Conservation (phyloP, 2,113 vertebrate species). For the Sclerurus mexicanus region DNA sequence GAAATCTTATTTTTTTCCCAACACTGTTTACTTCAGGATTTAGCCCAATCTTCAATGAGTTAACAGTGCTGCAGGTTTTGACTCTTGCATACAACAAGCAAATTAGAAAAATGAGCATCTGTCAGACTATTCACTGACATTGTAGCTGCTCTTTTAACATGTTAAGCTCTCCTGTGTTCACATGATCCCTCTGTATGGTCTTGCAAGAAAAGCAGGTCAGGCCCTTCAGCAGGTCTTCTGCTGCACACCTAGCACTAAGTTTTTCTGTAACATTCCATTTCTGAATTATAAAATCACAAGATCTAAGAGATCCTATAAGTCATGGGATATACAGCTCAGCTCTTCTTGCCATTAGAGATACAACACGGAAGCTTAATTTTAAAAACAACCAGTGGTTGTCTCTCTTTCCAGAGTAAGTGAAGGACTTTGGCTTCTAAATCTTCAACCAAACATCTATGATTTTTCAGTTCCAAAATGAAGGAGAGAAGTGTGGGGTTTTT, state of each 20-base stretch:
- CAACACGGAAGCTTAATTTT: not conserved
- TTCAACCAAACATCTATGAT: not conserved
- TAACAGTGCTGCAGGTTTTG: not conserved
- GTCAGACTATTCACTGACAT: not conserved
- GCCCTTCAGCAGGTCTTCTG: not conserved
- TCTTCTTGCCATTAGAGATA: not conserved
- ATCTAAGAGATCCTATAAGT: not conserved
- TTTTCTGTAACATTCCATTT: not conserved
- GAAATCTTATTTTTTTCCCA: not conserved
- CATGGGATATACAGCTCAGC: not conserved
- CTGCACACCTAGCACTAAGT: not conserved
- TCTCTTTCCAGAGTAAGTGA: not conserved
- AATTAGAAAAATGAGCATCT: not conserved
- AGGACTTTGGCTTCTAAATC: not conserved
- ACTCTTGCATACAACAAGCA: not conserved
- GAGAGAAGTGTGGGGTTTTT: not conserved
- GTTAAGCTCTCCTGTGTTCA: not conserved
- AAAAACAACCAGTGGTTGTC: not conserved
- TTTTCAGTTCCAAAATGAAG: not conserved
- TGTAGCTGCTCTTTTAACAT: not conserved
- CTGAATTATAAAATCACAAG: not conserved
- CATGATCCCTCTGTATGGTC: not conserved
- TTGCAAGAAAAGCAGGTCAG: not conserved
- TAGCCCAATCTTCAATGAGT: not conserved
- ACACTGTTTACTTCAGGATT: not conserved